Base-by-base conservation (phyloP, 2,113 vertebrate species). In the Tachycineta bicolor region DNA sequence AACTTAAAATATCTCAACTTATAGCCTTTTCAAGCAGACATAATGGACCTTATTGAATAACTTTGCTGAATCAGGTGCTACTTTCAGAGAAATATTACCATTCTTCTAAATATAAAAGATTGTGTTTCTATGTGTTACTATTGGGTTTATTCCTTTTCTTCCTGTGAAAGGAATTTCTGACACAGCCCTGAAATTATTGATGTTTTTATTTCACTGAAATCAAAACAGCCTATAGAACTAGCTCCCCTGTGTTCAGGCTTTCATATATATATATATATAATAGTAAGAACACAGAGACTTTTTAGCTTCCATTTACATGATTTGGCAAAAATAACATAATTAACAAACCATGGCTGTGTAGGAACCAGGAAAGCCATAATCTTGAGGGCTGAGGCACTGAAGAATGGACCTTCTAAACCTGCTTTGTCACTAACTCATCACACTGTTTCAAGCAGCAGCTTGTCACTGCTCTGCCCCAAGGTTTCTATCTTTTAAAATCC, bases 1-100 rank as follows among this genome's bases (percentile, higher is more conserved):
- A 96, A 83, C 78, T 87, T 92, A 91, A 97, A 96, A 96, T 95
- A 76, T 90, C 80, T 84, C 90, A 95, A 87, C 87, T 89, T 94
- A 94, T 1, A 94, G 86, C 53, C 95, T 96, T 95, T 96, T 63
- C 83, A 95, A 93, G 86, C 71, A 95, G 89, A 59, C 71, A 92
- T 90, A 97, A 95, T 93, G 80, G 91, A 93, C 89, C 64, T 96
- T 95, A 95, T 96, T 97, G 89, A 96, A 95, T 96, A 94, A 95
- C 50, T 92, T 96, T 95, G 94, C 89, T 96, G 97, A 97, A 97
- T 93, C 92, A 95, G 44, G 71, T 94, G 78, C 88, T 96, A 83
- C 70, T 75, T 92, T 41, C 14, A 44, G 59, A 91, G 71, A 96
- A 96, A 94, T 86, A 97, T 95, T 77, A 47, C 65, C 28, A 16